Conservation (phyloP, 2,113 vertebrate species). For the Cebus imitator region DNA sequence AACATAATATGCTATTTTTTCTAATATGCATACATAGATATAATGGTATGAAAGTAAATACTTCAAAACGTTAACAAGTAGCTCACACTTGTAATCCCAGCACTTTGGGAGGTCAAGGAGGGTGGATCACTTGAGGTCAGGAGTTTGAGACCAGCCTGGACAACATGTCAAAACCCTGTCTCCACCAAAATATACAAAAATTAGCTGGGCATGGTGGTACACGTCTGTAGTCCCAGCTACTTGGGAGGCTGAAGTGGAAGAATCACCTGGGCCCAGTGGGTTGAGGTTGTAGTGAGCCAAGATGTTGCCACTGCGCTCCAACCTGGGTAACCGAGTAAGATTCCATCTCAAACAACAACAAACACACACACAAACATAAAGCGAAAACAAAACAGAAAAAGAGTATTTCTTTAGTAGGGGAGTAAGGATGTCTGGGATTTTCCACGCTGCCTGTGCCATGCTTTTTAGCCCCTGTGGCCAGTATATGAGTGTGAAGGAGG, state of each 20-base stretch:
- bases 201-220: neutral
- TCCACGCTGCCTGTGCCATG: neutral
- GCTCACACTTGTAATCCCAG: neutral
- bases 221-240: neutral
- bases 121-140: neutral
- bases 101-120: neutral
- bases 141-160: neutral
- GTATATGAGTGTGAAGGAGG: neutral
- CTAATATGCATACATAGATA: neutral
- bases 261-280: neutral
- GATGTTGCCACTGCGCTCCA: neutral
- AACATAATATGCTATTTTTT: neutral
- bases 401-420: neutral
- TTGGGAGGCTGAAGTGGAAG: neutral
- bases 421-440: neutral
- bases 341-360: neutral
- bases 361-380: neutral
- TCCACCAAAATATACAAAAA: too few species aligned
- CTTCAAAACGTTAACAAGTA: neutral
- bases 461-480: neutral
- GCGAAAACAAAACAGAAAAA: neutral
- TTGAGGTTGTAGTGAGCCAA: neutral
- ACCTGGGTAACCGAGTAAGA: neutral
- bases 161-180: too few species aligned
- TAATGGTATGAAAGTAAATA: neutral